Base-by-base conservation (phyloP, 2,888 invertebrate species). In the Eupsilia transversa region DNA sequence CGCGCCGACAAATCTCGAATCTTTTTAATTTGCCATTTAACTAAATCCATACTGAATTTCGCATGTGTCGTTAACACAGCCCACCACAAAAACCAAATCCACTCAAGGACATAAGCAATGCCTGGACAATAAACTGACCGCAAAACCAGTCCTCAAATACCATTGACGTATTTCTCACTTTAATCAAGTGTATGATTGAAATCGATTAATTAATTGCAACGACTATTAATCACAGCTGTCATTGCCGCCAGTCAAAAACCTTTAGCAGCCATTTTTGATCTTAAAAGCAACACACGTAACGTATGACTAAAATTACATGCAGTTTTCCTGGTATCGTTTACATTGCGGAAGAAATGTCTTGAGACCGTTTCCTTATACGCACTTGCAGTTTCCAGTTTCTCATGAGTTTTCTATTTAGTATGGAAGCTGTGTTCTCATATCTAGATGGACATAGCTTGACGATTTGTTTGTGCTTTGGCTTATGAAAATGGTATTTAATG, bases 331-430 rank as follows among this genome's bases (percentile, higher is more conserved):
- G 82, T 85, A 82, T 78, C 76, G 56, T 56, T 78, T 81, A 78
- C 66, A 77, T 81, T 72, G 72, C 83, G 87, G 87, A 86, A 83
- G 82, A 76, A 68, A 79, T 78, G 59, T 70, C 38, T 78, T 43
- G 59, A 67, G 68, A 84, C 65, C 33, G 67, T 77, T 86, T 83
- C 83, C 85, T 81, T 83, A 77, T 77, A 80, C 49, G 74, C 76
- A 72, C 56, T 65, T 63, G 71, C 38, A 77, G 72, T 83, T 72
- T 81, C 74, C 76, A 81, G 71, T 76, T 80, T 80, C 76, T 72
- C 59, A 80, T 72, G 60, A 67, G 72, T 70, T 49, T 30, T 70
- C 27, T 70, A 46, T 72, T 70, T 79, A 73, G 33, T 82, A 79
- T 59, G 59, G 46, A 59, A 41, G 56, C 23, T n/a, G 59, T 67